These are phyloP conservation scores for Poeciliopsis infans DNA, from an alignment of 2,797 vertebrate genomes.

Conservation along the genomic window DNA sequence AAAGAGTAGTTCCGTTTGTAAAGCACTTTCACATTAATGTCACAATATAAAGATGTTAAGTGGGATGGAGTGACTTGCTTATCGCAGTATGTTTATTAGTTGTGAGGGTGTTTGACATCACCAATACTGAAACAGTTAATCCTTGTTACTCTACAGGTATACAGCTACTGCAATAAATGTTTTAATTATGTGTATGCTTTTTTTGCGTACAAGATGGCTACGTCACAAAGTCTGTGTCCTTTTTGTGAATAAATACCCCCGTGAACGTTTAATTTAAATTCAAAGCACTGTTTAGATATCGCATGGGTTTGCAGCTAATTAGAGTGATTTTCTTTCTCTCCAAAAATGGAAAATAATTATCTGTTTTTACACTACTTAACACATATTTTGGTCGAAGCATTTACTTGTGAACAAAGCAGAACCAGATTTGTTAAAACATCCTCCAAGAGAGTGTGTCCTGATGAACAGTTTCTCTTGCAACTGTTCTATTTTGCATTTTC, in stretches of 20 bases:
- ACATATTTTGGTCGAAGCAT: background rate
- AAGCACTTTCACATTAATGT: constrained; percentile 89
- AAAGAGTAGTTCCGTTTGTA: constrained; percentile 89
- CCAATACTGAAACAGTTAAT: constrained; percentile 99
- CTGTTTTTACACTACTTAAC: constrained; percentile 9
- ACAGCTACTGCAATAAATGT: constrained; percentile 99
- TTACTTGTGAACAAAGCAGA: constrained; percentile 3
- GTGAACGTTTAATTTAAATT: constrained; percentile 5
- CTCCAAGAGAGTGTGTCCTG: background rate
- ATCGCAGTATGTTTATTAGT: constrained; percentile 94
- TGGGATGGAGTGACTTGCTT: constrained; percentile 96
- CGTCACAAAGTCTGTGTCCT: constrained; percentile 33
- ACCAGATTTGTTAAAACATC: constrained; percentile 6
- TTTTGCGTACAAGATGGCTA: constrained; percentile 63
- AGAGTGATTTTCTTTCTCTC: background rate
- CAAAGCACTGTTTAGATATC: background rate
- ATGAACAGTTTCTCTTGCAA: constrained; percentile 1
- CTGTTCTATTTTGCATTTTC: constrained; percentile 14
- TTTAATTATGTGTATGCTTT: constrained; percentile 88
- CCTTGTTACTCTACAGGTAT: constrained; percentile 99
- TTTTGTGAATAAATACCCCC: constrained; percentile 22
- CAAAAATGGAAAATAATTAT: background rate
- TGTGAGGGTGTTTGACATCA: constrained; percentile 97
- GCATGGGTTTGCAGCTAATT: background rate
- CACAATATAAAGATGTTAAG: constrained; percentile 85